These are phyloP conservation scores for Erpobdella octoculata DNA, from an alignment of 2,888 invertebrate species.

Conservation along the genomic window DNA sequence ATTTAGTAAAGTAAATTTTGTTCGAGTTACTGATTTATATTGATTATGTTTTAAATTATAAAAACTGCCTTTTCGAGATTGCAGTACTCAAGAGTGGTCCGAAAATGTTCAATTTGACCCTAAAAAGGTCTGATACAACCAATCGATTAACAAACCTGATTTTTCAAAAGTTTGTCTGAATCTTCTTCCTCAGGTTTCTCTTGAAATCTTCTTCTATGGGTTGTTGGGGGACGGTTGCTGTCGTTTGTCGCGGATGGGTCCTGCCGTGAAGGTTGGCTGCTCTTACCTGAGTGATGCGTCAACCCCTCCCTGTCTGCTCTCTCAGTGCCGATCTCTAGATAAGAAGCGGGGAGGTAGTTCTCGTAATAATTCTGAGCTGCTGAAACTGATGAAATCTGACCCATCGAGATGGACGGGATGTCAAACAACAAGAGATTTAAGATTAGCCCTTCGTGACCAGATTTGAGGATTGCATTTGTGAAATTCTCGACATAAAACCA, in stretches of 20 bases:
- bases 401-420: not conserved
- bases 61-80: too few species aligned
- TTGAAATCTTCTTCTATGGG: constrained; percentile 15
- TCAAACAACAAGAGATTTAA: not conserved
- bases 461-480: not conserved
- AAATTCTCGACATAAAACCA: not conserved
- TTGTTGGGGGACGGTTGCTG: too few species aligned
- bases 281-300: too few species aligned
- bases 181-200: constrained; percentile 44
- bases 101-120: too few species aligned
- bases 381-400: constrained; percentile 12
- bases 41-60: too few species aligned
- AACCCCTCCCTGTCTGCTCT: not conserved
- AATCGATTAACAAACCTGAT: constrained; percentile 48
- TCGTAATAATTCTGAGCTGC: not conserved
- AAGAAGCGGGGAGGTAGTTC: not conserved
- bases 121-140: constrained; percentile 10
- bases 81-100: too few species aligned
- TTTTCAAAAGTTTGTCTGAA: constrained; percentile 46
- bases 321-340: too few species aligned
- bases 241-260: too few species aligned
- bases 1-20: too few species aligned
- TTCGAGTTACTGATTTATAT: too few species aligned
- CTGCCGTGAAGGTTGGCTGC: too few species aligned
- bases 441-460: not conserved